Percentiles rank a stretch among this genome's conserved stretches.
Conservation (phyloP, 2,888 invertebrate genomes). For the Andrena flavipes region DNA sequence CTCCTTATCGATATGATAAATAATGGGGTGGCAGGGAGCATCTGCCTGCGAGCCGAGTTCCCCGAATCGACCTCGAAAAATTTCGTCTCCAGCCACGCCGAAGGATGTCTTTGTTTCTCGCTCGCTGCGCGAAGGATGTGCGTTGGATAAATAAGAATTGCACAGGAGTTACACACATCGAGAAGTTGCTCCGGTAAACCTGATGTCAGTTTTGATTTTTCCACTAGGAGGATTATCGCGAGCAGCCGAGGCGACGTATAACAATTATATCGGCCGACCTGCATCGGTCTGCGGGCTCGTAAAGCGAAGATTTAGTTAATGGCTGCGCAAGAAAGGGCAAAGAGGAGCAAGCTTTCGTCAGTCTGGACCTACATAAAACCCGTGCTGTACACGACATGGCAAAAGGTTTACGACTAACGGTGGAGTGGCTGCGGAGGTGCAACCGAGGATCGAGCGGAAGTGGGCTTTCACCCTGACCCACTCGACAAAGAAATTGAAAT, state of each 20-base stretch:
- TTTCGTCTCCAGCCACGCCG: constrained; percentile 6
- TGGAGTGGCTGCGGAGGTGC: constrained; percentile 10
- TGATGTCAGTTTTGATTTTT: too few relatives aligned
- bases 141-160: not conserved
- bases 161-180: too few relatives aligned
- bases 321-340: constrained; percentile 24
- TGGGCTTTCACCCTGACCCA: constrained; percentile 52
- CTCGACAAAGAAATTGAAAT: constrained; percentile 63
- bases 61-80: not conserved
- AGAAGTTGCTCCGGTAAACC: too few relatives aligned
- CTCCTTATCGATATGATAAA: constrained; percentile 55
- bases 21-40: constrained; percentile 23
- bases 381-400: constrained; percentile 47
- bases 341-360: constrained; percentile 57
- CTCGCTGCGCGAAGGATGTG: not conserved
- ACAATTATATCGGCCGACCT: constrained; percentile 2
- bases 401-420: constrained; percentile 61
- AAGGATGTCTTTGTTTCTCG: not conserved
- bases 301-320: constrained; percentile 33
- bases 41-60: not conserved
- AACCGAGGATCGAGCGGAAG: constrained; percentile 49
- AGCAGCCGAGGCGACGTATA: too few relatives aligned
- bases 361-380: constrained; percentile 45
- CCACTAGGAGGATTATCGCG: too few relatives aligned
- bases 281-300: constrained; percentile 10